phyloP scores from a whole-genome alignment of 1,140 invertebrate genomes.

The Calliphora vicina region DNA sequence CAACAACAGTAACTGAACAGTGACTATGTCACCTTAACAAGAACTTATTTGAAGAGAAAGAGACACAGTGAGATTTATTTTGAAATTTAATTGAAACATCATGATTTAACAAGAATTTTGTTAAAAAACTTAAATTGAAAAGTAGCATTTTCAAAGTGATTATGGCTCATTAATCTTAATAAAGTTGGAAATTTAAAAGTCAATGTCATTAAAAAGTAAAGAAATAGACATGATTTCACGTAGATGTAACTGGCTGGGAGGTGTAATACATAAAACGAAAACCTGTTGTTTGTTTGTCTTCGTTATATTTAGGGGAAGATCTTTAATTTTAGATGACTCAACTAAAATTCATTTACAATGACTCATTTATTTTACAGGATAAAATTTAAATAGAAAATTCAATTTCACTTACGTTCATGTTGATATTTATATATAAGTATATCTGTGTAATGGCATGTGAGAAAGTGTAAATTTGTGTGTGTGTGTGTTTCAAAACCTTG shows the following conservation, averaged over 20 bases:
- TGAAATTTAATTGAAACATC: constrained; percentile 18
- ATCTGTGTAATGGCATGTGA: neutral
- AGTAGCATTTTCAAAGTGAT: neutral
- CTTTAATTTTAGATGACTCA: neutral
- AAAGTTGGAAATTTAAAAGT: constrained; percentile 13
- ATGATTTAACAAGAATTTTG: constrained; percentile 23
- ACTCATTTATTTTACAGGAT: neutral
- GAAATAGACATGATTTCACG: neutral
- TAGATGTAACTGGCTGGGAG: neutral
- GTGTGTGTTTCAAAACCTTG: neutral
- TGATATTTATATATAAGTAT: neutral
- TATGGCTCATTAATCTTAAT: constrained; percentile 32
- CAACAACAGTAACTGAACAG: neutral
- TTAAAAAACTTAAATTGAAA: too few relatives aligned
- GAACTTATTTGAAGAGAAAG: neutral
- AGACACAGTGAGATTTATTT: neutral
- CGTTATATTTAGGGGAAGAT: neutral
- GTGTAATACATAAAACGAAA: neutral
- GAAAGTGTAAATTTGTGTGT: neutral
- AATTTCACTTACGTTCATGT: neutral
- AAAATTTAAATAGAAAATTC: constrained; percentile 9
- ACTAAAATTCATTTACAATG: neutral
- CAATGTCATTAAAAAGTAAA: neutral
- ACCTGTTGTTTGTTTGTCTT: constrained; percentile 13
- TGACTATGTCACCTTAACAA: constrained; percentile 8